Base-by-base conservation (phyloP, 2,888 invertebrate species). In the Drosophila demipolita region DNA sequence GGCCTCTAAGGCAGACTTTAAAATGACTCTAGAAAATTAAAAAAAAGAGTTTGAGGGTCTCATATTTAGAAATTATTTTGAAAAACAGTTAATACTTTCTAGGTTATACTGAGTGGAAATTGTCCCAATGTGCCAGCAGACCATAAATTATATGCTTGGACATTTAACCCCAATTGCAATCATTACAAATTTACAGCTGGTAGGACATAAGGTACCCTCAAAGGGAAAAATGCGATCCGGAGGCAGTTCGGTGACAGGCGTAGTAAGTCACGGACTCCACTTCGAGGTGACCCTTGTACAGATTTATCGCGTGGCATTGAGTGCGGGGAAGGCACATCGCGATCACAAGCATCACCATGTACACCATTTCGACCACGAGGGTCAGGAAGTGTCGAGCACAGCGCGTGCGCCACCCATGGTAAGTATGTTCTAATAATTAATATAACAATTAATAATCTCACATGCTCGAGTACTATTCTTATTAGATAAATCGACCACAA, bases 321-420 rank as follows among this genome's bases (percentile, higher is more conserved):
- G 96, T 3, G 97, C 97, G 3, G 97, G 97, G 0, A 97, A 97
- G 92, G 97, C 97, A 0, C 97, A 97, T 93, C 96, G 95, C 78
- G 97, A 97, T 89, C 97, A 97, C 93, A 97, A 97, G 90, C 97
- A 97, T 90, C 97, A 97, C 91, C 97, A 97, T 92, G 97, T 95
- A 0, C 97, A 97, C 91, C 96, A 96, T 86, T 96, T 96, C 89
- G 96, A 95, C 85, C 96, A 96, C 90, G 95, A 96, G 75, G 96
- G 96, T 0, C 95, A 95, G 12, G 94, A 95, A 3, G 93, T 95
- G 11, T 95, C 95, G 50, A 94, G 95, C 1, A 94, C 94, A 1
- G 94, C 94, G 0, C 93, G 94, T 1, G 94, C 95, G 0, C 94
- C 95, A 0, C 90, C 90, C 38, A 71, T 81, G 73, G 93, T 93